phyloP scores from a whole-genome alignment of 2,113 vertebrate genomes.

The Cavia aperea region DNA sequence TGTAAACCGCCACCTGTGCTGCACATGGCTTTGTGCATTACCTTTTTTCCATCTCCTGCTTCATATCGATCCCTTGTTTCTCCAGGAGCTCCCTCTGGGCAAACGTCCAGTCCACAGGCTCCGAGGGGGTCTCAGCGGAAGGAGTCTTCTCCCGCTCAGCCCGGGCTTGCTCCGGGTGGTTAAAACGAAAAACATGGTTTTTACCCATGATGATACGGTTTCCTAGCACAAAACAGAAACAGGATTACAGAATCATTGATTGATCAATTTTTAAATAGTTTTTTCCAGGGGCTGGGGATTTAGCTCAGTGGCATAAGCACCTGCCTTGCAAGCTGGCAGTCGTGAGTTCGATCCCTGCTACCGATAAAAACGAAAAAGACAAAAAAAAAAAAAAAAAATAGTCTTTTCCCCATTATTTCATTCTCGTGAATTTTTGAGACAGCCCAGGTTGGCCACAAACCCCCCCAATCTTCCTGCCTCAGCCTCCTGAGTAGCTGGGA shows the following conservation, averaged over 20 bases:
- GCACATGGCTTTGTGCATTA: slow-evolving; percentile 56
- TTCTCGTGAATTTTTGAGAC: not conserved
- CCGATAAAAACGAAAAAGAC: too few relatives aligned
- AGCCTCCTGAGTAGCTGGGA: not conserved
- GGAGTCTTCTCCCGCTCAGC: slow-evolving; percentile 97
- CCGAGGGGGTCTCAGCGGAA: slow-evolving; percentile 95
- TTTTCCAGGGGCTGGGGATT: not conserved
- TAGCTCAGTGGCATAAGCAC: too few relatives aligned
- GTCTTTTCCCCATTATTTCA: not conserved
- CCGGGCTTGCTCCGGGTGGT: slow-evolving; percentile 96
- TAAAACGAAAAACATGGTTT: slow-evolving; percentile 98
- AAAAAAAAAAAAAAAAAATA: not conserved
- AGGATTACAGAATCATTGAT: not conserved
- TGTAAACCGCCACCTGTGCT: not conserved
- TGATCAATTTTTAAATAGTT: not conserved
- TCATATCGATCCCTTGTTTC: slow-evolving; percentile 99
- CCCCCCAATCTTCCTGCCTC: not conserved
- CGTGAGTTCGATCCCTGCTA: too few relatives aligned
- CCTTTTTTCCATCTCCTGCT: slow-evolving; percentile 99
- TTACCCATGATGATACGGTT: slow-evolving; percentile 99
- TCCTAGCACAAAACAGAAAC: slow-evolving; percentile 75
- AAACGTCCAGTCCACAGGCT: slow-evolving; percentile 99
- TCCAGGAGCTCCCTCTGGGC: slow-evolving; percentile 97
- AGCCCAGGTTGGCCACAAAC: not conserved
- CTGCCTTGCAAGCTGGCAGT: too few relatives aligned